These are phyloP conservation scores for Poecilia gillii DNA, from an alignment of 2,797 vertebrate species.

Conservation along the genomic window DNA sequence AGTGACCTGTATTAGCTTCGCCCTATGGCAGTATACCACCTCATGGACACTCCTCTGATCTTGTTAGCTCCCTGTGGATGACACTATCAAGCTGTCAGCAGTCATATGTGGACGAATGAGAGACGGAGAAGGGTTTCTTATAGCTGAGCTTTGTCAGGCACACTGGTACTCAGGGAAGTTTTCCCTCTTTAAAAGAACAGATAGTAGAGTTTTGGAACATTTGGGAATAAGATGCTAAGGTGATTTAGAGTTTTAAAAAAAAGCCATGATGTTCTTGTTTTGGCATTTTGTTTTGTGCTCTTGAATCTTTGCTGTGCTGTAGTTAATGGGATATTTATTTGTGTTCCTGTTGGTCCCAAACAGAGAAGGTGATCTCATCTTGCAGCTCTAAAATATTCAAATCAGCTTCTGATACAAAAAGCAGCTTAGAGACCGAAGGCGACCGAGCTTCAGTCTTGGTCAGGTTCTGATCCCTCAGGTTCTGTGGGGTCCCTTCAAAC, in stretches of 20 bases:
- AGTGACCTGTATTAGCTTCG: conserved; percentile 49
- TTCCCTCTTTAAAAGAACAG: neutral
- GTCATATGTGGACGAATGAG: conserved; percentile 9
- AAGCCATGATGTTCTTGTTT: neutral
- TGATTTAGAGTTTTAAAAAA: neutral
- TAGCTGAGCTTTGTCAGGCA: conserved; percentile 12
- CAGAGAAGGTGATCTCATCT: neutral
- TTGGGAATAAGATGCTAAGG: neutral
- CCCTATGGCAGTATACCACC: conserved; percentile 44
- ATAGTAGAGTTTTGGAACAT: neutral
- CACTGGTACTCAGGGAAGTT: neutral
- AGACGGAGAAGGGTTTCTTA: conserved; percentile 10
- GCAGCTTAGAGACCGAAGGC: neutral
- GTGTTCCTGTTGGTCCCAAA: too few relatives aligned
- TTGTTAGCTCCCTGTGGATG: conserved; percentile 19
- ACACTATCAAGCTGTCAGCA: conserved; percentile 23
- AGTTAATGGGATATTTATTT: neutral
- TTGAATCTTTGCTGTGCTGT: neutral
- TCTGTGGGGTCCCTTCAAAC: neutral
- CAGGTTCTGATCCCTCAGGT: too few relatives aligned
- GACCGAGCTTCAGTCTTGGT: neutral
- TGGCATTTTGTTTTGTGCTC: neutral
- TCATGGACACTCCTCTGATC: conserved; percentile 41
- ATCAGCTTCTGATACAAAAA: neutral
- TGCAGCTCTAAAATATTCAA: neutral